These are phyloP conservation scores for Notarius quadriscutis DNA, from an alignment of 2,113 vertebrate species.

Conservation along the genomic window DNA sequence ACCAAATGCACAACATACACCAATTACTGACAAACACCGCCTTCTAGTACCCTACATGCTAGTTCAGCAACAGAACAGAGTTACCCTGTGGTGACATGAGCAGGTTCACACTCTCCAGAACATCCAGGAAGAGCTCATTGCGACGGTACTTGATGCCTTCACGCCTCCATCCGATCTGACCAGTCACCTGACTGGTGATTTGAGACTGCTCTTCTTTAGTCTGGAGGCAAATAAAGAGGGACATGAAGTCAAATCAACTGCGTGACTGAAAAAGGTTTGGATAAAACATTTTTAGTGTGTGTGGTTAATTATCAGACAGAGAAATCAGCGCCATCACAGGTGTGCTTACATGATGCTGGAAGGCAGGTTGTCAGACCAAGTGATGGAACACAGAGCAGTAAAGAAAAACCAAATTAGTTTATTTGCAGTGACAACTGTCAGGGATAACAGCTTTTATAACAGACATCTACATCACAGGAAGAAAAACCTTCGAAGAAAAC, in stretches of 20 bases:
- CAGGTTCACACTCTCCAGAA: constrained; percentile 97
- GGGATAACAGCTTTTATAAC: background rate
- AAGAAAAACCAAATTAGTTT: background rate
- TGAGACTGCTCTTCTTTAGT: constrained; percentile 99
- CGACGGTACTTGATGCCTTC: constrained; percentile 99
- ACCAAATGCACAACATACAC: background rate
- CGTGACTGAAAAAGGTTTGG: background rate
- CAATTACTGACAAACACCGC: background rate
- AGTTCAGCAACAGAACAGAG: background rate
- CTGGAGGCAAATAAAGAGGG: constrained; percentile 69
- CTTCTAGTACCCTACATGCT: background rate
- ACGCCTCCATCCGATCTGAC: constrained; percentile 98
- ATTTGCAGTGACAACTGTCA: background rate
- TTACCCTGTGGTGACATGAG: constrained; percentile 97
- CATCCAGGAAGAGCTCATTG: constrained; percentile 97
- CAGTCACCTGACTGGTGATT: constrained; percentile 99
- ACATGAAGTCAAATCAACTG: constrained; percentile 54
- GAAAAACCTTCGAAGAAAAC: background rate
- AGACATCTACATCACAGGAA: background rate
- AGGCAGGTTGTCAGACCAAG: constrained; percentile 7
- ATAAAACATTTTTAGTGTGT: background rate
- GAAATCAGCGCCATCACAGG: constrained; percentile 50
- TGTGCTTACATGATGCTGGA: constrained; percentile 61
- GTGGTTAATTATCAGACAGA: constrained; percentile 29
- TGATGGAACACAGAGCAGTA: background rate